These are phyloP conservation scores for Drosophila infuscata DNA, from an alignment of 2,888 invertebrate species.

Conservation along the genomic window DNA sequence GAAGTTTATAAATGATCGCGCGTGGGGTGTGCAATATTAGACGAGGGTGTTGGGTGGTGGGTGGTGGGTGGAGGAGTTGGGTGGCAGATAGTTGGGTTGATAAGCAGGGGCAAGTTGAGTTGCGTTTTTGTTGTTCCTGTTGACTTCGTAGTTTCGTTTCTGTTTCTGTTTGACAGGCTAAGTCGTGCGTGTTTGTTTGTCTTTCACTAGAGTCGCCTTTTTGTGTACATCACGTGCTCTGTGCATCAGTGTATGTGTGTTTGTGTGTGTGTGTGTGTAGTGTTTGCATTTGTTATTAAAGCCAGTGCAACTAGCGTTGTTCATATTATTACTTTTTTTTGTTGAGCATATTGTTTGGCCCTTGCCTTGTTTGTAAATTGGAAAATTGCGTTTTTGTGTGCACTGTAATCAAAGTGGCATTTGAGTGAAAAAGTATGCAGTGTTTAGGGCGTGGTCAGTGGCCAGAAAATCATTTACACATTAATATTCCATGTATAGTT, in stretches of 20 bases:
- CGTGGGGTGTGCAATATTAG: slow-evolving; percentile 2
- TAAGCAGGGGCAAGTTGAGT: slow-evolving; percentile 7
- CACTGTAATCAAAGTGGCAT: slow-evolving; percentile 31
- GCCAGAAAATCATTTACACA: slow-evolving; percentile 20
- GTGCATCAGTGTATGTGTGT: neutral
- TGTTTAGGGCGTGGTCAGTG: slow-evolving; percentile 9
- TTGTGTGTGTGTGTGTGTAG: slow-evolving; percentile 15
- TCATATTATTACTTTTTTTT: slow-evolving; percentile 51
- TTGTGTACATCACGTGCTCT: slow-evolving; percentile 42
- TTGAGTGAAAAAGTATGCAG: slow-evolving; percentile 19
- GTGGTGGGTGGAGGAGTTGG: neutral
- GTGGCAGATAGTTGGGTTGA: neutral
- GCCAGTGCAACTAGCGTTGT: slow-evolving; percentile 60
- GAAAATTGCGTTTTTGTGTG: slow-evolving; percentile 37
- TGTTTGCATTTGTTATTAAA: slow-evolving; percentile 62
- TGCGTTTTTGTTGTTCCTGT: neutral
- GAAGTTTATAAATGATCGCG: slow-evolving; percentile 76
- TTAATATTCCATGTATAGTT: neutral
- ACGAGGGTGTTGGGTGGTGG: neutral
- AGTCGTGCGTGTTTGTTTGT: slow-evolving; percentile 64
- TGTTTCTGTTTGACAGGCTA: slow-evolving; percentile 55
- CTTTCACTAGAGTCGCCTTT: slow-evolving; percentile 26
- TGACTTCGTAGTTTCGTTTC: slow-evolving; percentile 7
- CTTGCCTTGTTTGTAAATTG: slow-evolving; percentile 32
- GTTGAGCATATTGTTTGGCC: slow-evolving; percentile 22